Evolutionary conservation across 2,113 vertebrate species (phyloP).

Genomic region (Hippocampus abdominalis): DNA sequence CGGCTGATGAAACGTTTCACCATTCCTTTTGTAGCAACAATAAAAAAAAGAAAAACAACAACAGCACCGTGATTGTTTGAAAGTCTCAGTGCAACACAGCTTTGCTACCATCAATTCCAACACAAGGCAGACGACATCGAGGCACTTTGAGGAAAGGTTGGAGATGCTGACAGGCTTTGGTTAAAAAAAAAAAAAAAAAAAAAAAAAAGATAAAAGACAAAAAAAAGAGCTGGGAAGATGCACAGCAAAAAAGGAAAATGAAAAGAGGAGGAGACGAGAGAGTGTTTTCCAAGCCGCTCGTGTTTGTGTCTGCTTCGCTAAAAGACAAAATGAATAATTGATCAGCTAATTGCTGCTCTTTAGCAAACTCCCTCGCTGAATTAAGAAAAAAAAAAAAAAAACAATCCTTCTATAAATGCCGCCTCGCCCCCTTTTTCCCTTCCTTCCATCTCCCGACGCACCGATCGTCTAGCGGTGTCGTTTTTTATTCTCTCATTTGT

Average conservation of each 20-base stretch:
- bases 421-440: constrained; percentile 12
- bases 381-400: constrained; percentile 27
- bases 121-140: constrained; percentile 32
- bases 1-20: not conserved
- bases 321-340: constrained; percentile 63
- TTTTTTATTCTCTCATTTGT: constrained; percentile 21
- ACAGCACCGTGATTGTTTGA: constrained; percentile 53
- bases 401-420: constrained; percentile 42
- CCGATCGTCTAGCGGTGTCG: constrained; percentile 40
- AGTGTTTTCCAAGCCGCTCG: constrained; percentile 26
- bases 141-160: constrained; percentile 61
- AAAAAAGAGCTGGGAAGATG: not conserved
- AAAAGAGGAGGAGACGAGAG: not conserved
- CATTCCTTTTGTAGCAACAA: not conserved
- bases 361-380: constrained; percentile 39
- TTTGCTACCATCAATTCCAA: constrained; percentile 19
- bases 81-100: constrained; percentile 25
- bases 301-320: constrained; percentile 42
- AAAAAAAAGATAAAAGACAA: constrained; percentile 25
- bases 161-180: constrained; percentile 43
- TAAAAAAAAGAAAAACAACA: constrained; percentile 25
- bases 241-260: not conserved
- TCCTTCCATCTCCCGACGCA: constrained; percentile 35
- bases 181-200: constrained; percentile 34
- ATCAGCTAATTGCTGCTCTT: constrained; percentile 66